Conservation (phyloP, 2,888 invertebrate species). For the Escarpia spicata region DNA sequence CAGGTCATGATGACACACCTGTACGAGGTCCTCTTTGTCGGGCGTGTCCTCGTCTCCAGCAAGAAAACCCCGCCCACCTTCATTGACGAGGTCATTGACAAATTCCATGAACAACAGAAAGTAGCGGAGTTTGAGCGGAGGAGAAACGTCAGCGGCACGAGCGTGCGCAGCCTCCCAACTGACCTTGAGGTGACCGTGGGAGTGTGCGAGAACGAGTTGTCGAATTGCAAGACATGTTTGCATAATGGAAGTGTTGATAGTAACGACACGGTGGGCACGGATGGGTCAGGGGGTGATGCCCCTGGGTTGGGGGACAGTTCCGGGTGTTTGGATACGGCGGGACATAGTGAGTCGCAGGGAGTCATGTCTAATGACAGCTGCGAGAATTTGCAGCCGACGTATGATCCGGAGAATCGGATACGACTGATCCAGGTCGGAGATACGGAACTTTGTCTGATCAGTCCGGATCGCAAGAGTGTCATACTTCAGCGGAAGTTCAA, state of each 20-base stretch:
- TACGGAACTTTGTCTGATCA: constrained; percentile 87
- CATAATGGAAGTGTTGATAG: not conserved
- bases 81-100: constrained; percentile 88
- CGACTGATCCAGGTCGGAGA: constrained; percentile 92
- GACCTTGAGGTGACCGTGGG: constrained; percentile 53
- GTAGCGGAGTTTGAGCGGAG: not conserved
- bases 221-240: constrained; percentile 35
- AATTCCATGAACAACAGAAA: constrained; percentile 75
- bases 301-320: not conserved
- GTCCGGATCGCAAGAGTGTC: constrained; percentile 90
- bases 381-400: not conserved
- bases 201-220: constrained; percentile 59
- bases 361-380: not conserved
- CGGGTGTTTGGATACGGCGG: not conserved
- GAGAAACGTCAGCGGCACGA: constrained; percentile 46
- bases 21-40: constrained; percentile 85
- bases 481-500: constrained; percentile 86
- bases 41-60: constrained; percentile 88
- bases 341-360: not conserved
- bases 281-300: not conserved
- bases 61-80: constrained; percentile 87
- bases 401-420: constrained; percentile 67
- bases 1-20: constrained; percentile 40
- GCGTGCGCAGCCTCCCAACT: constrained; percentile 58
- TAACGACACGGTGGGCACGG: not conserved